phyloP scores from a whole-genome alignment of 1,140 invertebrate genomes.

The Tetranychus cinnabarinus region DNA sequence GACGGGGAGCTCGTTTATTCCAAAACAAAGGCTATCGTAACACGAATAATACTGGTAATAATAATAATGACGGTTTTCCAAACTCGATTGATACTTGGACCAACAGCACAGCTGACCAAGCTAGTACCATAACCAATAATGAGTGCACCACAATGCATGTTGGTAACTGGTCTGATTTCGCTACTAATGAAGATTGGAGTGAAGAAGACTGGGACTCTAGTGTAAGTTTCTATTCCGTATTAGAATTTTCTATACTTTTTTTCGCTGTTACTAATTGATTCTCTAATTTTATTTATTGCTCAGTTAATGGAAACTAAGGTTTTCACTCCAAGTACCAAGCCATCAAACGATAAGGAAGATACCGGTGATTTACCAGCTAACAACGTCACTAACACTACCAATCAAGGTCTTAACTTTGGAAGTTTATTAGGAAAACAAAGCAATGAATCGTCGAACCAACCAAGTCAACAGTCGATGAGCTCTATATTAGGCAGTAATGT shows the following conservation, averaged over 20 bases:
- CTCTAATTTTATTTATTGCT: background rate
- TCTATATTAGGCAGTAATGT: background rate
- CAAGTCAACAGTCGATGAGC: background rate
- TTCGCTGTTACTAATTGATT: background rate
- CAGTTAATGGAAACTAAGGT: constrained; percentile 74
- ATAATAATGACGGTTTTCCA: constrained; percentile 12
- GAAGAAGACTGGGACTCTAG: constrained; percentile 61
- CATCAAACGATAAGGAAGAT: constrained; percentile 4
- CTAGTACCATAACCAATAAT: constrained; percentile 11
- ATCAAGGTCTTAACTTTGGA: background rate
- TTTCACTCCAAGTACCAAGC: constrained; percentile 43
- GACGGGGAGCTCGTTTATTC: constrained; percentile 23
- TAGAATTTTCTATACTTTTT: background rate
- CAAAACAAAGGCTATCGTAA: constrained; percentile 9
- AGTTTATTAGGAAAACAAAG: background rate
- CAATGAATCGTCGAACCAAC: background rate
- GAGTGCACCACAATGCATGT: constrained; percentile 17
- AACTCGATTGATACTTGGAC: constrained; percentile 34
- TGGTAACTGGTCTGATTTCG: constrained; percentile 24
- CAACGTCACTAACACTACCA: background rate
- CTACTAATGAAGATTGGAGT: constrained; percentile 60
- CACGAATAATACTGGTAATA: constrained; percentile 4
- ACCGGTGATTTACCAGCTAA: background rate
- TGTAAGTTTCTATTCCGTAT: background rate
- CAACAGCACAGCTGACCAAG: constrained; percentile 26